Evolutionary conservation across 2,888 invertebrate species (phyloP).

Genomic region (Eupithecia dodoneata): DNA sequence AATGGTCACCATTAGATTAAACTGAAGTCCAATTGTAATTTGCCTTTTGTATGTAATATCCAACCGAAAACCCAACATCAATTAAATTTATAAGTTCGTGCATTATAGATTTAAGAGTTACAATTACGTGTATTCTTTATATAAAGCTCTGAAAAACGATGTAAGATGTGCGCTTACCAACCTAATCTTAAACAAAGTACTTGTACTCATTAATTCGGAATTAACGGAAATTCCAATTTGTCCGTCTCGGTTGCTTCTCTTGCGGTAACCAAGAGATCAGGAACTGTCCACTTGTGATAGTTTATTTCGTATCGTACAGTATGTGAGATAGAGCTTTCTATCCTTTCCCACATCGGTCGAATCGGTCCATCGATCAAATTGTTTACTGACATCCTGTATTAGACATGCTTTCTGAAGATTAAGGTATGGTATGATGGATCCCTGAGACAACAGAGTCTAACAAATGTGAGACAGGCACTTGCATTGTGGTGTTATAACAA

Average conservation of each 20-base stretch:
- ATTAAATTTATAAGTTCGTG: background rate
- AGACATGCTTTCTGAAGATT: conserved; percentile 8
- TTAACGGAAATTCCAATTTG: conserved; percentile 77
- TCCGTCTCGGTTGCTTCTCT: conserved; percentile 60
- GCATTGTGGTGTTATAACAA: background rate
- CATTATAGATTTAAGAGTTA: background rate
- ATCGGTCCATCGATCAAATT: conserved; percentile 26
- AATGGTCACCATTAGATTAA: conserved; percentile 11
- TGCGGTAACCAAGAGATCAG: conserved; percentile 66
- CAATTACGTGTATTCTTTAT: background rate
- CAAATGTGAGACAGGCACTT: background rate
- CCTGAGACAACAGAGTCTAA: background rate
- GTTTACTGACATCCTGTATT: conserved; percentile 24
- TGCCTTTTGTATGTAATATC: background rate
- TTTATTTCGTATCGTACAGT: conserved; percentile 46
- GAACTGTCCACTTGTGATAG: conserved; percentile 66
- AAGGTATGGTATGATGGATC: background rate
- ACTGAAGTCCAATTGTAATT: background rate
- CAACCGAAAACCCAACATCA: background rate
- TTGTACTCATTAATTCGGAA: conserved; percentile 50
- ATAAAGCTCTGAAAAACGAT: background rate
- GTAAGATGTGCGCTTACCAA: background rate
- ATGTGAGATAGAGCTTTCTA: conserved; percentile 35
- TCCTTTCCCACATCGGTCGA: conserved; percentile 26
- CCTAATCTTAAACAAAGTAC: conserved; percentile 27